Conservation (phyloP, 2,888 invertebrate species). For the Kuschelorhynchus macadamiae region DNA sequence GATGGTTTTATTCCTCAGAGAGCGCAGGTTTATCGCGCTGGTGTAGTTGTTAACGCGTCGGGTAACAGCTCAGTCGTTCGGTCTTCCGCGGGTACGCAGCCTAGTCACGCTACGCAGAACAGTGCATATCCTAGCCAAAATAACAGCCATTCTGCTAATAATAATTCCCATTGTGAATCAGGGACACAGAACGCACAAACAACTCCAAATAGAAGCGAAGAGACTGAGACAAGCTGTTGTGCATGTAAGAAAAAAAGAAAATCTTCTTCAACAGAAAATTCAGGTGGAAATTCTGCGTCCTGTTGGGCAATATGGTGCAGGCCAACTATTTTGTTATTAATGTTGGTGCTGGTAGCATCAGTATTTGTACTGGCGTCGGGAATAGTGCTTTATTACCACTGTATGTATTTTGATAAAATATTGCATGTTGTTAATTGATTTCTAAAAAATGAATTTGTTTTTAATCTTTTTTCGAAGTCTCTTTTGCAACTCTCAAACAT, state of each 20-base stretch:
- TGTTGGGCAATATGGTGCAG: conserved; percentile 68
- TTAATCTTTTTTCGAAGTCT: too few species aligned
- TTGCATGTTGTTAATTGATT: background rate
- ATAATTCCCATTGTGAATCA: conserved; percentile 18
- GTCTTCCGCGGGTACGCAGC: conserved; percentile 49
- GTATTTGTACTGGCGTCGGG: conserved; percentile 74
- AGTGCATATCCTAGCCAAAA: conserved; percentile 22
- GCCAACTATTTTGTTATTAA: conserved; percentile 72
- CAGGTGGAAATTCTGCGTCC: conserved; percentile 57
- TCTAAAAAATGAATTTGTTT: background rate
- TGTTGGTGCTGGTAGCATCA: conserved; percentile 72
- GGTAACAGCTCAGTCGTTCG: conserved; percentile 64
- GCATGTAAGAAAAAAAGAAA: conserved; percentile 45
- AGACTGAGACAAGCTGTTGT: conserved; percentile 25
- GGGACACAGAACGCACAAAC: conserved; percentile 33
- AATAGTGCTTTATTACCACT: conserved; percentile 74
- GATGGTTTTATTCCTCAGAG: conserved; percentile 63
- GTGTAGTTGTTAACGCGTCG: conserved; percentile 66
- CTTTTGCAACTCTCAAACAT: too few species aligned
- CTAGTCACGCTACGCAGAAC: conserved; percentile 45
- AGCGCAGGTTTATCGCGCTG: conserved; percentile 61
- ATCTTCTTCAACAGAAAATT: conserved; percentile 51
- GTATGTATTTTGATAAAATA: conserved; percentile 70
- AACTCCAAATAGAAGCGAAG: conserved; percentile 29
- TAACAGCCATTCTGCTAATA: conserved; percentile 20